These are phyloP conservation scores for Cliona cf. orientalis DNA, from an alignment of 37 sponge, comb jelly and placozoan genomes.

Conservation along the genomic window DNA sequence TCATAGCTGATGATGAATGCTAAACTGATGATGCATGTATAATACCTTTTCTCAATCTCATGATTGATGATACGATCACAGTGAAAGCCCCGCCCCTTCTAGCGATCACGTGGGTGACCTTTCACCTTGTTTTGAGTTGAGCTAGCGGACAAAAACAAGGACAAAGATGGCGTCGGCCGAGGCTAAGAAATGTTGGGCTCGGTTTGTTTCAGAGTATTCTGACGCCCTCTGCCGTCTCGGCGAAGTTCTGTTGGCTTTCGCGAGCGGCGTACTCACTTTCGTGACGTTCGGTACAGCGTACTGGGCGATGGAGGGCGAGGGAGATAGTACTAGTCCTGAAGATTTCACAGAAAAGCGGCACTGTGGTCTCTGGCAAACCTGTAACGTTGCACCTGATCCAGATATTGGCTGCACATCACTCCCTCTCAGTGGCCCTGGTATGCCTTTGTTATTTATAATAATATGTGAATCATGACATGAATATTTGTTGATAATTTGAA, in stretches of 20 bases:
- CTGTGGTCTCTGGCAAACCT: constrained; percentile 62
- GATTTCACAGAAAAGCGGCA: constrained; percentile 9
- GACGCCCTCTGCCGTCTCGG: constrained; percentile 49
- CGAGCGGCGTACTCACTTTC: constrained; percentile 42
- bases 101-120: constrained; percentile 3
- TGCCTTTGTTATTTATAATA: background rate
- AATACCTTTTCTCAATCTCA: too few species aligned
- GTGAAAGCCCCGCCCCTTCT: too few species aligned
- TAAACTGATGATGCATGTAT: too few species aligned
- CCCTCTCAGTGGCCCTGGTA: constrained; percentile 13
- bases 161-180: constrained; percentile 6
- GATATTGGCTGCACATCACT: background rate
- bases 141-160: background rate
- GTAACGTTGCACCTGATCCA: background rate
- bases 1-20: too few species aligned
- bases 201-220: constrained; percentile 27
- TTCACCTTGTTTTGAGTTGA: background rate
- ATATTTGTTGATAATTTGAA: background rate
- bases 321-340: background rate
- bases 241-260: constrained; percentile 57
- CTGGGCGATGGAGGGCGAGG: constrained; percentile 30
- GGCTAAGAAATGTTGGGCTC: constrained; percentile 17
- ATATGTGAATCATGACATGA: background rate
- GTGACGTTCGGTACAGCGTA: constrained; percentile 49
- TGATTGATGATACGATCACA: too few species aligned